These are phyloP conservation scores for Capreolus pygargus DNA, from an alignment of 2,113 vertebrate species.

Conservation along the genomic window DNA sequence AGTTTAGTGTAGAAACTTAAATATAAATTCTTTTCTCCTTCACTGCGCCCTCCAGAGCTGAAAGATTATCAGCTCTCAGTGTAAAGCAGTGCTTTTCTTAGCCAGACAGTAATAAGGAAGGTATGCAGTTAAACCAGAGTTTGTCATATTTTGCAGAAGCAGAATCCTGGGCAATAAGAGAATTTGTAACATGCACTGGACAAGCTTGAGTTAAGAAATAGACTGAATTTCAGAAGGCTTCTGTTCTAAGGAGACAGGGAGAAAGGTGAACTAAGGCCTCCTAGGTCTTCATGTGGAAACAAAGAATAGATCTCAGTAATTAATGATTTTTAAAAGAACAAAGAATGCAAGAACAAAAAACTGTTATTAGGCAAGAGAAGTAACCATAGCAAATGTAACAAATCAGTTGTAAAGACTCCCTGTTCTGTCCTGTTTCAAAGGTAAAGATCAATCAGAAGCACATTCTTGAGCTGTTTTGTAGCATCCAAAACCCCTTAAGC, in stretches of 20 bases:
- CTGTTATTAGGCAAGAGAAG: neutral
- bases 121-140: neutral
- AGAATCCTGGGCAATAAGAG: neutral
- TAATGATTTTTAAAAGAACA: neutral
- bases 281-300: neutral
- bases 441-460: neutral
- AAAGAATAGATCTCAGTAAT: neutral
- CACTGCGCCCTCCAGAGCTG: neutral
- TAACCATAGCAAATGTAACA: neutral
- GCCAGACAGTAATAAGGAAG: neutral
- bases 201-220: neutral
- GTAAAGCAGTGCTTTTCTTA: neutral
- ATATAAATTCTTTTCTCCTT: slow-evolving; percentile 21
- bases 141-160: neutral
- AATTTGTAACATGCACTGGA: neutral
- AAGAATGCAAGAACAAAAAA: neutral
- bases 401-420: neutral
- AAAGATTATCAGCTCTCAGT: neutral
- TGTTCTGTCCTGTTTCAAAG: neutral
- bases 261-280: neutral
- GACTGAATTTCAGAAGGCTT: neutral
- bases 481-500: neutral
- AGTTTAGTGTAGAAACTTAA: neutral
- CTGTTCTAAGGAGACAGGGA: neutral
- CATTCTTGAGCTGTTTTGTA: neutral